A percentile compares a stretch with the other conserved stretches of the same genome.
Evolutionary conservation across 1,140 invertebrate species (phyloP).

Genomic region (Platyscapa corneri): DNA sequence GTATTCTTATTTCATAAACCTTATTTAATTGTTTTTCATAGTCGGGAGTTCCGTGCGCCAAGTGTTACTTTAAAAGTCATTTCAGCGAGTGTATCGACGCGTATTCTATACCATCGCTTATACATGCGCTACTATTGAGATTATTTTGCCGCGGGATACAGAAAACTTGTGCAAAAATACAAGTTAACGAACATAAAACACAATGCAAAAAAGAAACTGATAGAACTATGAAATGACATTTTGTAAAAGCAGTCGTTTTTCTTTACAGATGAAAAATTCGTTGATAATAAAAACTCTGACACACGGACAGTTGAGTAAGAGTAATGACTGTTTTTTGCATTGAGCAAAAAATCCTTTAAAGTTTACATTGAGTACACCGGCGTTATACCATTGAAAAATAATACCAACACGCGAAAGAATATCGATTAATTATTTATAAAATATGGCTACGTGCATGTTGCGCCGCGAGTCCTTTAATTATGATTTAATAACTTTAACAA

Average conservation of each 20-base stretch:
- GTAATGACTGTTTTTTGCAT: constrained; percentile 2
- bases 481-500: no score
- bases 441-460: neutral
- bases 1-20: no score
- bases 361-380: neutral
- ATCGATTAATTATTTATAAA: neutral
- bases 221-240: neutral
- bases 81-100: neutral
- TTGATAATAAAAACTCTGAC: neutral
- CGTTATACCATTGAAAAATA: neutral
- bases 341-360: neutral
- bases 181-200: neutral
- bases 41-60: neutral
- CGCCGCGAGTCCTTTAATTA: no score
- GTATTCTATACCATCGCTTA: neutral
- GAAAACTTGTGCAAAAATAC: neutral
- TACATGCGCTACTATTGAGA: neutral
- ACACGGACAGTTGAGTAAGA: neutral
- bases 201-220: neutral
- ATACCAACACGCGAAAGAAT: neutral
- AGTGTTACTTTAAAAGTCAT: constrained; percentile 10
- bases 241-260: neutral
- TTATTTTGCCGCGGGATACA: neutral
- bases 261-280: constrained; percentile 9
- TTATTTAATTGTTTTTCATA: no score